Conservation (phyloP, 2,797 vertebrate genomes). For the Muscicapa comitata region DNA sequence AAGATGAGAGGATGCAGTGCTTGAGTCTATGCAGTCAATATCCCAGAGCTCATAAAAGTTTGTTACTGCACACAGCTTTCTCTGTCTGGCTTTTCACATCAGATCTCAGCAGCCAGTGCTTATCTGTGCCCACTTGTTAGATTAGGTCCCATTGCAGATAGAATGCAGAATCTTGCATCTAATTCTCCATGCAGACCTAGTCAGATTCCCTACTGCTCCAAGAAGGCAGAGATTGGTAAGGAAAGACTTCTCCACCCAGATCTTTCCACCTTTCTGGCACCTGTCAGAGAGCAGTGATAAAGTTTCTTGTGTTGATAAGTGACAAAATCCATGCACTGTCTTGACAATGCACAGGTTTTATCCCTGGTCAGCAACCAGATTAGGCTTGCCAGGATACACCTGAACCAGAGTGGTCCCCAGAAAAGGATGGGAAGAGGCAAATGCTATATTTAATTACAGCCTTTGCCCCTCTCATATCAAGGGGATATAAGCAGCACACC, state of each 20-base stretch:
- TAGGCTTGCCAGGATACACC: neutral
- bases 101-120: slow-evolving; percentile 18
- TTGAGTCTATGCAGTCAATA: slow-evolving; percentile 3
- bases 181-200: neutral
- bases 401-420: neutral
- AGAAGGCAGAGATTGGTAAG: neutral
- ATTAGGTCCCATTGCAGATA: neutral
- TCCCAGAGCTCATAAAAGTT: slow-evolving; percentile 21
- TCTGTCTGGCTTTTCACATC: neutral
- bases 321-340: neutral
- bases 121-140: slow-evolving; percentile 26
- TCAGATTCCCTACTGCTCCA: neutral
- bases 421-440: neutral
- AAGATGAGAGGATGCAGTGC: slow-evolving; percentile 33
- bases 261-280: neutral
- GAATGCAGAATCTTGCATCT: neutral
- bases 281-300: neutral
- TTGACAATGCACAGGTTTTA: neutral
- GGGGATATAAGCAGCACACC: neutral
- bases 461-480: neutral
- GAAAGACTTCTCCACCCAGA: neutral
- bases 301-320: neutral
- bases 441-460: neutral
- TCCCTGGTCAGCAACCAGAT: neutral
- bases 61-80: neutral